Percentiles rank a stretch among this genome's conserved stretches.
Conservation (phyloP, 2,888 invertebrate genomes). For the Sylvicola cinctus region DNA sequence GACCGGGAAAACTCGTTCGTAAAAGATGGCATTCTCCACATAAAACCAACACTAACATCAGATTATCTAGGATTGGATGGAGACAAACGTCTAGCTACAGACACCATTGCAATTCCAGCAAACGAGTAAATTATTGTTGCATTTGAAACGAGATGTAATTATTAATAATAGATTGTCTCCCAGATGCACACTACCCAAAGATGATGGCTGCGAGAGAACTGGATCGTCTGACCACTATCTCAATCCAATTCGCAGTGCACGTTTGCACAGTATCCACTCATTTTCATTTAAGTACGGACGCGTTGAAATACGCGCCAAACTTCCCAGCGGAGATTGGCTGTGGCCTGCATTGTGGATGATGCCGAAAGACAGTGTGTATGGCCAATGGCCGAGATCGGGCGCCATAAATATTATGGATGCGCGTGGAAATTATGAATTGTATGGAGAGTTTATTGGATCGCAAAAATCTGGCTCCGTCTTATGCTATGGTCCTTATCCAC, state of each 20-base stretch:
- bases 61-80: not conserved
- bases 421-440: slow-evolving; percentile 37
- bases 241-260: slow-evolving; percentile 45
- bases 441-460: slow-evolving; percentile 34
- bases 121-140: slow-evolving; percentile 28
- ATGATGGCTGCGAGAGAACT: no score
- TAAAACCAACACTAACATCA: slow-evolving; percentile 28
- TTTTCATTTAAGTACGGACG: slow-evolving; percentile 44
- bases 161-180: slow-evolving; percentile 4
- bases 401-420: slow-evolving; percentile 50
- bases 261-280: slow-evolving; percentile 36
- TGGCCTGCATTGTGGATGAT: slow-evolving; percentile 41
- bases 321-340: slow-evolving; percentile 48
- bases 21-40: slow-evolving; percentile 28
- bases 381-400: slow-evolving; percentile 48
- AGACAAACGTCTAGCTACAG: not conserved
- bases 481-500: slow-evolving; percentile 42
- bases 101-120: slow-evolving; percentile 13
- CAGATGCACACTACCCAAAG: slow-evolving; percentile 36
- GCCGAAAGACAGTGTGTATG: slow-evolving; percentile 40
- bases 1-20: slow-evolving; percentile 43
- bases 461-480: slow-evolving; percentile 38
- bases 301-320: slow-evolving; percentile 40
- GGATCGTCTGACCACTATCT: slow-evolving; percentile 30
- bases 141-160: no score